Conservation (phyloP, 2,888 invertebrate genomes). For the Drosophila melanosoma region DNA sequence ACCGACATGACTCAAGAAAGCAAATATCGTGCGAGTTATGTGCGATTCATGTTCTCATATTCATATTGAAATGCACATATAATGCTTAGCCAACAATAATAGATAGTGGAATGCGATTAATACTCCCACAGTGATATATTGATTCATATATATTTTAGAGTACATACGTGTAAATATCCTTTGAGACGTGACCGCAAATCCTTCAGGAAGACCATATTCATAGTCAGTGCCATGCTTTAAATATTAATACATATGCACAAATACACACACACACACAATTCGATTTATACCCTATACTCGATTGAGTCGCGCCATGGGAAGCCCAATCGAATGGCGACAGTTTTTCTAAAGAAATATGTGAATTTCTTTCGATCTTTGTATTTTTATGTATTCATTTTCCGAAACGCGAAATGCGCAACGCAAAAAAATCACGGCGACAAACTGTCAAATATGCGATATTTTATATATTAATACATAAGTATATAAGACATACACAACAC, state of each 20-base stretch:
- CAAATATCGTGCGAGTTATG: slow-evolving; percentile 54
- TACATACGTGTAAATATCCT: slow-evolving; percentile 85
- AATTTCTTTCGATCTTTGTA: slow-evolving; percentile 26
- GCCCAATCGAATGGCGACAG: slow-evolving; percentile 11
- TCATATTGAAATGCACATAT: slow-evolving; percentile 21
- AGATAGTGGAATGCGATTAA: slow-evolving; percentile 26
- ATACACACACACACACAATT: slow-evolving; percentile 4
- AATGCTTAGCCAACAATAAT: slow-evolving; percentile 21
- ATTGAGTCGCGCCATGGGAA: slow-evolving; percentile 16
- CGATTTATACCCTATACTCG: slow-evolving; percentile 15
- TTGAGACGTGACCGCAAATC: slow-evolving; percentile 84
- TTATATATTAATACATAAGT: slow-evolving; percentile 27
- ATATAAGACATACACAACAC: background rate
- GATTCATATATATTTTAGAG: slow-evolving; percentile 12
- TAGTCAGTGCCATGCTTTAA: slow-evolving; percentile 81
- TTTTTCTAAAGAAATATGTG: slow-evolving; percentile 45
- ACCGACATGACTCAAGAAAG: slow-evolving; percentile 45
- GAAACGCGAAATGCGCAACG: slow-evolving; percentile 68
- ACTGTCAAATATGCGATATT: slow-evolving; percentile 65
- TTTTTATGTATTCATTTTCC: slow-evolving; percentile 58
- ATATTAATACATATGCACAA: slow-evolving; percentile 14
- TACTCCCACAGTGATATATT: background rate
- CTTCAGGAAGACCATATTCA: slow-evolving; percentile 85
- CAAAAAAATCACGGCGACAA: slow-evolving; percentile 66
- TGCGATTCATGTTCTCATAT: slow-evolving; percentile 32